A percentile compares a stretch with the other conserved stretches of the same genome.
These are phyloP conservation scores for Magallana angulata DNA, from an alignment of 1,140 invertebrate genomes.

Conservation along the genomic window DNA sequence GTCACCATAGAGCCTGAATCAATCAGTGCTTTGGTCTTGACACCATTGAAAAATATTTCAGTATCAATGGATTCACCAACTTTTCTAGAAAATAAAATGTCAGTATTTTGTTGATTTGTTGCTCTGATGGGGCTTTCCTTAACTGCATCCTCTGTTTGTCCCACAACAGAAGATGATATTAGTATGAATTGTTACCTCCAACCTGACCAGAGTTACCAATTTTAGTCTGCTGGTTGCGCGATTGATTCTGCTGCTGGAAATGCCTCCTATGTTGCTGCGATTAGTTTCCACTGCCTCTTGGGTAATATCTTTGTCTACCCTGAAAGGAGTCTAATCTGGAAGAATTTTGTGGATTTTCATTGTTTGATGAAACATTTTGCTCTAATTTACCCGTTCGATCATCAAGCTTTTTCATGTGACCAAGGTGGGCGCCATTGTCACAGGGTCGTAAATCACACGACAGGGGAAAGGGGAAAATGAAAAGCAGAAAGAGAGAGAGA, in stretches of 20 bases:
- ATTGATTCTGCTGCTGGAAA: not conserved
- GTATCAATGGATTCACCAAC: constrained; percentile 39
- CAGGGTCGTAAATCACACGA: no score
- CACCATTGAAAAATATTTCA: constrained; percentile 1
- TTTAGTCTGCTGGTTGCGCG: not conserved
- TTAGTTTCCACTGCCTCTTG: not conserved
- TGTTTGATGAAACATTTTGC: no score
- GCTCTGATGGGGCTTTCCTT: not conserved
- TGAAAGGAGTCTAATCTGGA: not conserved
- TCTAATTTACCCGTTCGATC: not conserved
- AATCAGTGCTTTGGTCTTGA: not conserved
- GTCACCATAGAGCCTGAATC: constrained; percentile 47
- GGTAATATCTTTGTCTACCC: not conserved
- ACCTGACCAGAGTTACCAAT: no score
- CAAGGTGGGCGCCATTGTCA: no score
- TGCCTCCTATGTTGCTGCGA: not conserved
- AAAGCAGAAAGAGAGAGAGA: no score
- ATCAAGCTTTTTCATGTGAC: constrained; percentile 15
- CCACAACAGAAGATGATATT: constrained; percentile 8
- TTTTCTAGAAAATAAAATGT: constrained; percentile 8
- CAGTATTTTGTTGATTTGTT: not conserved
- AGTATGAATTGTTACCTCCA: constrained; percentile 28
- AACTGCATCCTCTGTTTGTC: constrained; percentile 4
- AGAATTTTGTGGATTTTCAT: not conserved
- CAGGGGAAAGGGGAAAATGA: no score